These are phyloP conservation scores for Anguilla megastoma DNA, from an alignment of 2,797 vertebrate genomes.

Conservation along the genomic window DNA sequence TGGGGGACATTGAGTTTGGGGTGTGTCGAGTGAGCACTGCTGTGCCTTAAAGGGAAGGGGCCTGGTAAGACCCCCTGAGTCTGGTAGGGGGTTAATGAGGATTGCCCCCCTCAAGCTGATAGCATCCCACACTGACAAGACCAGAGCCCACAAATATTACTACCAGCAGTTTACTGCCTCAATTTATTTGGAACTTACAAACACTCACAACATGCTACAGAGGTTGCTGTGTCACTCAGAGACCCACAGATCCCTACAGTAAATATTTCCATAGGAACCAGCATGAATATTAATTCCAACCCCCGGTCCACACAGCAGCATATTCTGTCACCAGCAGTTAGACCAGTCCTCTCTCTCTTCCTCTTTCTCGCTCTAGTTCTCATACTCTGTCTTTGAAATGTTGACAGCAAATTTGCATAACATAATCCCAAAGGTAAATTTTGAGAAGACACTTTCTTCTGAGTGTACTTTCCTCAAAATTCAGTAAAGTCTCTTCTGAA, in stretches of 20 bases:
- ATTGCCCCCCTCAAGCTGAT: conserved; percentile 74
- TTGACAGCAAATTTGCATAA: not conserved
- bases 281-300: not conserved
- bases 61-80: conserved; percentile 61
- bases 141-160: conserved; percentile 64
- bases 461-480: not conserved
- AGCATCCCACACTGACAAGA: conserved; percentile 69
- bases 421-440: not conserved
- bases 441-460: not conserved
- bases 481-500: not conserved
- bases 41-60: conserved; percentile 30
- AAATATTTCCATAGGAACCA: conserved; percentile 29
- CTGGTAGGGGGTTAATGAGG: conserved; percentile 68
- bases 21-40: conserved; percentile 20
- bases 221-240: conserved; percentile 61
- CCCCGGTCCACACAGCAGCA: not conserved
- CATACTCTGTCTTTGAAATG: not conserved
- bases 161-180: conserved; percentile 66
- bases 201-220: conserved; percentile 55
- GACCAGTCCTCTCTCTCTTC: not conserved
- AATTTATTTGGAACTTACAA: conserved; percentile 78
- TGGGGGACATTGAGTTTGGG: conserved; percentile 69
- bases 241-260: conserved; percentile 65
- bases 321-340: conserved; percentile 6
- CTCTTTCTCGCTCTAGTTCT: not conserved